These are phyloP conservation scores for Plestiodon gilberti DNA, from an alignment of 2,113 vertebrate genomes.

Conservation along the genomic window DNA sequence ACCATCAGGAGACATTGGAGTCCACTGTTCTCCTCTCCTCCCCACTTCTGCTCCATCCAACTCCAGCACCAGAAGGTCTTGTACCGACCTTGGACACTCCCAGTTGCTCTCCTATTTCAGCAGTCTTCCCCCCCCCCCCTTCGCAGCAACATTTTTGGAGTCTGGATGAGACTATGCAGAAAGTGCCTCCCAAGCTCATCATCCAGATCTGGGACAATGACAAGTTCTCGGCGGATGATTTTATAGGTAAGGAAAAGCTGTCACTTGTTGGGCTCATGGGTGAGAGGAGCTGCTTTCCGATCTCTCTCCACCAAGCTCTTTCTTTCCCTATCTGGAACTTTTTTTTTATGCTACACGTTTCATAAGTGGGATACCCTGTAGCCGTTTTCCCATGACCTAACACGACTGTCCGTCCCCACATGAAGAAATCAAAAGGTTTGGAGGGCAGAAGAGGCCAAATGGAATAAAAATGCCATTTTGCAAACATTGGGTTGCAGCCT, in stretches of 20 bases:
- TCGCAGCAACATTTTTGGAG: slow-evolving; percentile 76
- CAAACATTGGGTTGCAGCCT: too few relatives aligned
- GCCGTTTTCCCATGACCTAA: too few relatives aligned
- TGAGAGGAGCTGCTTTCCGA: neutral
- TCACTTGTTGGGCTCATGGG: too few relatives aligned
- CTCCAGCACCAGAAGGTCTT: neutral
- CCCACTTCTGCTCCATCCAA: neutral
- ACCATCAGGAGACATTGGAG: too few relatives aligned
- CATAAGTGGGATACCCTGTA: too few relatives aligned
- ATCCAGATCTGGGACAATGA: slow-evolving; percentile 81
- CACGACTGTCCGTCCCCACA: too few relatives aligned
- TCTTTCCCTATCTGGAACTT: neutral
- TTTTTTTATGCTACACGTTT: too few relatives aligned
- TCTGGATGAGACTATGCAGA: slow-evolving; percentile 64
- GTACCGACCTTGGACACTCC: neutral
- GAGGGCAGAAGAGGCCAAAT: too few relatives aligned
- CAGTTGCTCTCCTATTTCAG: neutral
- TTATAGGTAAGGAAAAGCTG: slow-evolving; percentile 73
- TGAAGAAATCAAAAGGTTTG: too few relatives aligned
- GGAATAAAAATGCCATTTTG: too few relatives aligned
- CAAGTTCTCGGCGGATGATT: slow-evolving; percentile 68
- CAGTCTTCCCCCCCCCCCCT: accelerated
- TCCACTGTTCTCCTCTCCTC: too few relatives aligned
- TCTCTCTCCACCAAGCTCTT: neutral
- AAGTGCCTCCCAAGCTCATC: slow-evolving; percentile 74